Conservation (phyloP, 2,113 vertebrate genomes). For the Brachyhypopomus occidentalis region DNA sequence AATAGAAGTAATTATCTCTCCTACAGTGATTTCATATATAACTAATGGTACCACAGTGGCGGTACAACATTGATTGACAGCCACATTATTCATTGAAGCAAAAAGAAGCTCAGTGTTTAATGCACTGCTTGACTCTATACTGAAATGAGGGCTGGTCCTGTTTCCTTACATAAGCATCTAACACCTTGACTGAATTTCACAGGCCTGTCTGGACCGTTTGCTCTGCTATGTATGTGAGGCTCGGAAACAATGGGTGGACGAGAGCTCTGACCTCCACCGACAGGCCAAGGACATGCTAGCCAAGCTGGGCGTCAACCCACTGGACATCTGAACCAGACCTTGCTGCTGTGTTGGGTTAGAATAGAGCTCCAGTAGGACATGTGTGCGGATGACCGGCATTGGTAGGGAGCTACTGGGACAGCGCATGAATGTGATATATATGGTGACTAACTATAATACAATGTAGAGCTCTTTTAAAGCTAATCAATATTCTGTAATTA, state of each 20-base stretch:
- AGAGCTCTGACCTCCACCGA: constrained; percentile 48
- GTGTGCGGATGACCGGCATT: no score
- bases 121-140: constrained; percentile 2
- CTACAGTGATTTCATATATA: background rate
- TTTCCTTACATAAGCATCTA: constrained; percentile 1
- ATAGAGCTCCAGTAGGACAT: background rate
- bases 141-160: background rate
- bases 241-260: constrained; percentile 63
- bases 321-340: constrained; percentile 59
- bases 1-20: constrained; percentile 23
- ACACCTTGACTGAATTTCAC: constrained; percentile 23
- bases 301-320: constrained; percentile 72
- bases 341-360: background rate
- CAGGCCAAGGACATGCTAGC: constrained; percentile 67
- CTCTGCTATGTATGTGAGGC: constrained; percentile 64
- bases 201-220: constrained; percentile 74
- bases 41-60: background rate
- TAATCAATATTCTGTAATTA: no score
- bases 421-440: background rate
- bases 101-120: background rate
- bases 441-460: background rate
- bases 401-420: no score
- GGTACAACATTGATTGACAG: constrained; percentile 39
- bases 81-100: constrained; percentile 26
- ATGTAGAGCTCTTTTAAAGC: no score